phyloP scores from a whole-genome alignment of 2,113 vertebrate genomes.

The Callaeas wilsoni region DNA sequence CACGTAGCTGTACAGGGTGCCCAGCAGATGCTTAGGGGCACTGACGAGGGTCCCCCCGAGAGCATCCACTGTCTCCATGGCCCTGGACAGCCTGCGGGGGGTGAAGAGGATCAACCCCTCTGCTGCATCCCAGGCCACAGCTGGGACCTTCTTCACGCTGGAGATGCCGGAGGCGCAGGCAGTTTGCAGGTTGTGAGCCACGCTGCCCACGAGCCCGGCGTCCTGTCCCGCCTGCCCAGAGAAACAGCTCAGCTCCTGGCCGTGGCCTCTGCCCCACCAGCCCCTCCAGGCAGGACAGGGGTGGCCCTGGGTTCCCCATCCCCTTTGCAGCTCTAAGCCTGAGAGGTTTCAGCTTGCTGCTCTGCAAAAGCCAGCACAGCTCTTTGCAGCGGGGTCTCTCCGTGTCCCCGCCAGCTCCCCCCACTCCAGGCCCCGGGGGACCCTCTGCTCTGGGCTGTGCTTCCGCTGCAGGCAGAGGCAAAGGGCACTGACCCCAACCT shows the following conservation, averaged over 20 bases:
- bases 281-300: neutral
- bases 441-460: neutral
- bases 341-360: neutral
- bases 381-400: neutral
- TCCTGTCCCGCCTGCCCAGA: constrained; percentile 17
- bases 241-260: neutral
- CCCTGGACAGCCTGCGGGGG: constrained; percentile 11
- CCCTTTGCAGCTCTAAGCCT: neutral
- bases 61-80: constrained; percentile 61
- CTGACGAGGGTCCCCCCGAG: constrained; percentile 52
- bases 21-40: constrained; percentile 63
- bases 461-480: neutral
- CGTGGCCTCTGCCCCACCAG: neutral
- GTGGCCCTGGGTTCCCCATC: neutral
- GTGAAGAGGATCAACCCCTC: constrained; percentile 63
- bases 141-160: constrained; percentile 54
- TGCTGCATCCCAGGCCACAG: constrained; percentile 34
- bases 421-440: neutral
- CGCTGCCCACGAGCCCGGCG: constrained; percentile 38
- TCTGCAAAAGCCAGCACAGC: neutral
- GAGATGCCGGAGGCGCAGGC: constrained; percentile 54
- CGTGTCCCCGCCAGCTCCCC: neutral
- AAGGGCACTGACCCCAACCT: neutral
- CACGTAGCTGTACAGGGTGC: constrained; percentile 58
- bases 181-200: constrained; percentile 61